Evolutionary conservation across 2,113 vertebrate genomes (phyloP).

Genomic region (Tretioscincus oriximinensis): DNA sequence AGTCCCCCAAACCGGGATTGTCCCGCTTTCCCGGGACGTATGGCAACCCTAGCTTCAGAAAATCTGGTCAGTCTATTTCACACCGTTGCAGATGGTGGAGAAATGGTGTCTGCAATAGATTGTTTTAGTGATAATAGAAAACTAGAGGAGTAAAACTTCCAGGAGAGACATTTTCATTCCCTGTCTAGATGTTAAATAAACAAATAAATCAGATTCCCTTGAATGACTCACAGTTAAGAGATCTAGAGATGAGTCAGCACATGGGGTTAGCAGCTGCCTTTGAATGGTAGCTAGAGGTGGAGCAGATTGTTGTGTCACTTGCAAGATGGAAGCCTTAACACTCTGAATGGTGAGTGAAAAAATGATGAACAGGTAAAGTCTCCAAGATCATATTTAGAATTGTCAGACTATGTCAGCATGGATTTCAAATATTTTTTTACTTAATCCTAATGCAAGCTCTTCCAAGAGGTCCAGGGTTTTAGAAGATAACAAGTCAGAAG

Average conservation of each 20-base stretch:
- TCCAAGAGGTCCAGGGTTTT: background rate
- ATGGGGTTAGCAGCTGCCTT: background rate
- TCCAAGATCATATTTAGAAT: background rate
- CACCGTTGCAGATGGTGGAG: background rate
- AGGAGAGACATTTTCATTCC: background rate
- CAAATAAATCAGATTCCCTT: slow-evolving; percentile 2
- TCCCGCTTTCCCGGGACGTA: no score
- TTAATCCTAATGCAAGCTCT: background rate
- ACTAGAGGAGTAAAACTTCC: background rate
- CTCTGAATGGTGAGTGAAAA: background rate
- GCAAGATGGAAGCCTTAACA: background rate
- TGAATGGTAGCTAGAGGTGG: background rate
- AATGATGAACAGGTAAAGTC: background rate
- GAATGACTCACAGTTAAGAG: background rate
- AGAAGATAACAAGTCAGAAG: background rate
- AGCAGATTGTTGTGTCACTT: background rate
- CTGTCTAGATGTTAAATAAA: background rate
- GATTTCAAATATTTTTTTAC: background rate
- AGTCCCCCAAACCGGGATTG: no score
- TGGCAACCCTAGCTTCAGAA: no score
- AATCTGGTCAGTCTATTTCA: no score
- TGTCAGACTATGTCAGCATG: background rate
- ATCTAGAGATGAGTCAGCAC: slow-evolving; percentile 1
- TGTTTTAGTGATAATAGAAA: background rate
- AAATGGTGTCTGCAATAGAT: background rate